Conservation (phyloP, 2,888 invertebrate genomes). For the Azorinus chamasolen region DNA sequence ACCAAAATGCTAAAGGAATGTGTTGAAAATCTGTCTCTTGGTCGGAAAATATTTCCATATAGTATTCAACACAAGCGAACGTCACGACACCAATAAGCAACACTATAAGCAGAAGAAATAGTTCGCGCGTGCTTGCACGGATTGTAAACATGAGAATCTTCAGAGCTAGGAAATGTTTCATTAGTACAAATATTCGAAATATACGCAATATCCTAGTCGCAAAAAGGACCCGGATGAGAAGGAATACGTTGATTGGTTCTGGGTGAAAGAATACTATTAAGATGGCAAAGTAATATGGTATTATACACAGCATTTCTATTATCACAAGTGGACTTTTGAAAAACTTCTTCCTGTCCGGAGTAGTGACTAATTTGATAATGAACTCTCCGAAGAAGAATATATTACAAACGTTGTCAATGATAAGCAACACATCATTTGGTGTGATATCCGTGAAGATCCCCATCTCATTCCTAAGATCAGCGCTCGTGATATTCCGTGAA, state of each 20-base stretch:
- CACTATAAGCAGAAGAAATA: constrained; percentile 70
- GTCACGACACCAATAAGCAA: constrained; percentile 72
- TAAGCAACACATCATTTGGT: constrained; percentile 65
- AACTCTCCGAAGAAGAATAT: constrained; percentile 72
- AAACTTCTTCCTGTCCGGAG: constrained; percentile 68
- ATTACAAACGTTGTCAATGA: constrained; percentile 73
- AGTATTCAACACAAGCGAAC: constrained; percentile 74
- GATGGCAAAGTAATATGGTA: constrained; percentile 74
- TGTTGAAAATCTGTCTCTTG: constrained; percentile 65
- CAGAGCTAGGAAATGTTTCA: constrained; percentile 75
- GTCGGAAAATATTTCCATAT: constrained; percentile 72
- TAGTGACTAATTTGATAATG: constrained; percentile 66
- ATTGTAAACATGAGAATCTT: constrained; percentile 76
- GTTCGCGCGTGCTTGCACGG: constrained; percentile 71
- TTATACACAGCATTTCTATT: constrained; percentile 68
- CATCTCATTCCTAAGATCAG: constrained; percentile 67
- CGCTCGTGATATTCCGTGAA: constrained; percentile 64
- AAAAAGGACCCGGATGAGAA: constrained; percentile 67
- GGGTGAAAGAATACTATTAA: constrained; percentile 66
- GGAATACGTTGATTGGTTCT: constrained; percentile 65
- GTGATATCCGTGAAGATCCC: constrained; percentile 69
- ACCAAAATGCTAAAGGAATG: constrained; percentile 95
- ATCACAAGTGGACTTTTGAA: constrained; percentile 67
- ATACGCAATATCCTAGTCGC: constrained; percentile 71
- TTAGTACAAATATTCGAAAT: constrained; percentile 72